phyloP scores from a whole-genome alignment of 2,113 vertebrate genomes.

The Chlorodrepanis virens region DNA sequence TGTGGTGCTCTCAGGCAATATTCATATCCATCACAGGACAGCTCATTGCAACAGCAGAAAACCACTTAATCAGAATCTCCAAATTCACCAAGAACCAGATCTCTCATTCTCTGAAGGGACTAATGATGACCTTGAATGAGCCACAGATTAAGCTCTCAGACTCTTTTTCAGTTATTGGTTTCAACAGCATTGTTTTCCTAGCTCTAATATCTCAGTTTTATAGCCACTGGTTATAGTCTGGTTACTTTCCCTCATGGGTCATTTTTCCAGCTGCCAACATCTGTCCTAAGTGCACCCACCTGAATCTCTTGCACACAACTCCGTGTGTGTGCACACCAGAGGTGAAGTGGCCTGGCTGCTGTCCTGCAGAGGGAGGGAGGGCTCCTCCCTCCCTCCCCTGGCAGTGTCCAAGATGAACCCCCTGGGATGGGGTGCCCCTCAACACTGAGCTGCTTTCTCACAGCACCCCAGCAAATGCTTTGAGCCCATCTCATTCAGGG shows the following conservation, averaged over 20 bases:
- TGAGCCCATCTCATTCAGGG: not conserved
- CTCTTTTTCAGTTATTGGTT: not conserved
- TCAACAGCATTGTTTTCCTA: not conserved
- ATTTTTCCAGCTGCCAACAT: not conserved
- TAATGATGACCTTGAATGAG: not conserved
- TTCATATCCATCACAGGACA: not conserved
- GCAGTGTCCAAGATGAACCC: not conserved
- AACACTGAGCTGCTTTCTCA: not conserved
- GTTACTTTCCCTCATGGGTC: not conserved
- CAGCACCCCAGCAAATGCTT: not conserved
- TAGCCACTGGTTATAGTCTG: not conserved
- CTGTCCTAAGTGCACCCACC: not conserved
- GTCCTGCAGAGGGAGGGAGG: not conserved
- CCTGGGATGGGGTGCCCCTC: not conserved
- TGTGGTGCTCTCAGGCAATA: not conserved
- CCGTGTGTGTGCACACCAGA: fast-evolving
- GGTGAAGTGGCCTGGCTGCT: not conserved
- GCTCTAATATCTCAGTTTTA: not conserved
- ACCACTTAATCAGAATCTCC: not conserved
- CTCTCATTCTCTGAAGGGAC: not conserved
- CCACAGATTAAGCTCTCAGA: fast-evolving
- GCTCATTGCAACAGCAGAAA: not conserved
- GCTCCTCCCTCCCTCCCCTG: not conserved
- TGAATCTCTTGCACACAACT: not conserved
- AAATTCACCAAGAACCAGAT: not conserved